These are phyloP conservation scores for Microplitis deprimator DNA, from an alignment of 2,888 invertebrate species.

Conservation along the genomic window DNA sequence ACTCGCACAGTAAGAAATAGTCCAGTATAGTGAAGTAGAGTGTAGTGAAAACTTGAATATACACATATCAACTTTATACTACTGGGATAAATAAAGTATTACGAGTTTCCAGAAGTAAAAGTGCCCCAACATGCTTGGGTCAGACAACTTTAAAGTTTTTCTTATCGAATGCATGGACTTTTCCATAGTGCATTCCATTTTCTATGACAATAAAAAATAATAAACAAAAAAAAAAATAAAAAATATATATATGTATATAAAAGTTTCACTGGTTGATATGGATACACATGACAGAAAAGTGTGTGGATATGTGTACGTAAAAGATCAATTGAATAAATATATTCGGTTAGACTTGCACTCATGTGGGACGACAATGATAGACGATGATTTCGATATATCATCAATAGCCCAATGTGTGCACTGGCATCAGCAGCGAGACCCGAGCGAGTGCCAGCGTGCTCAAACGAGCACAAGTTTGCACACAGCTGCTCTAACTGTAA, in stretches of 20 bases:
- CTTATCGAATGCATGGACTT: conserved; percentile 25
- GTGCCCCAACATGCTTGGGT: conserved; percentile 25
- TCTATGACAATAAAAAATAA: neutral
- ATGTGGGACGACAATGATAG: conserved; percentile 3
- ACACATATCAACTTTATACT: conserved; percentile 31
- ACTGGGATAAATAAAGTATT: conserved; percentile 32
- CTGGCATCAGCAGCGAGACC: neutral
- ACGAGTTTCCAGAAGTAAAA: conserved; percentile 30
- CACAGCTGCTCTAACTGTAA: conserved; percentile 15
- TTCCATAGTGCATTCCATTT: conserved; percentile 19
- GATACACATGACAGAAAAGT: neutral
- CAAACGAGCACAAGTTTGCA: conserved; percentile 14
- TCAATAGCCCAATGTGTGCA: conserved; percentile 1
- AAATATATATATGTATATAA: neutral
- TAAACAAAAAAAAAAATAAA: neutral
- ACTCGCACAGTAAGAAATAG: neutral
- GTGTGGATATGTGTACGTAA: neutral
- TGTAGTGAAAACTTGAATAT: neutral
- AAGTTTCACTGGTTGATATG: neutral
- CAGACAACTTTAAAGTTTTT: conserved; percentile 18
- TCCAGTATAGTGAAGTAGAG: neutral
- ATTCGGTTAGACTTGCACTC: conserved; percentile 10
- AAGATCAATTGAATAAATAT: conserved; percentile 15
- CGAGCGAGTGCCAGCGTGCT: neutral
- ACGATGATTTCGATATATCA: conserved; percentile 17